A percentile compares a stretch with the other conserved stretches of the same genome.
Evolutionary conservation across 2,113 vertebrate species (phyloP).

Genomic region (Salvator merianae): DNA sequence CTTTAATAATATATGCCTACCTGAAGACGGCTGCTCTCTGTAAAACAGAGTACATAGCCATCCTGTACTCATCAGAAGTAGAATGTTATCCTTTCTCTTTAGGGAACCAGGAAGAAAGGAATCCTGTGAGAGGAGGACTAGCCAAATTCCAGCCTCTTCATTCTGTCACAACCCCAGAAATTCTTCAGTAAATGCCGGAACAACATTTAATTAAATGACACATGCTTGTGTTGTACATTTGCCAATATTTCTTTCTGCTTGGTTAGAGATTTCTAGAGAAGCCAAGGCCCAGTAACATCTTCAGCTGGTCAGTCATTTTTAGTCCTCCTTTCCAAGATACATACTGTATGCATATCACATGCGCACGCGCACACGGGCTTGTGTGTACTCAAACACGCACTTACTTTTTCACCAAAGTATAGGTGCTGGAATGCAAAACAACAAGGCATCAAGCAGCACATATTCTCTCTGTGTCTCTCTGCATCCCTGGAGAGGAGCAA

Average conservation of each 20-base stretch:
- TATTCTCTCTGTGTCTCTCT: not conserved
- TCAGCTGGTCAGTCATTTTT: not conserved
- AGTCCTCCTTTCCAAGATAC: not conserved
- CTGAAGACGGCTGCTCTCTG: no score
- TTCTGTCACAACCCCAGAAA: not conserved
- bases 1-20: no score
- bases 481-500: not conserved
- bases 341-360: no score
- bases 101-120: not conserved
- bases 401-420: constrained; percentile 4
- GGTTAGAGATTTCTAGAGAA: not conserved
- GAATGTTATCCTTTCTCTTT: not conserved
- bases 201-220: not conserved
- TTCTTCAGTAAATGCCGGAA: not conserved
- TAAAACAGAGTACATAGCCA: no score
- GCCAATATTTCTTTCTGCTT: no score
- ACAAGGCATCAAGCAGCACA: not conserved
- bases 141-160: no score
- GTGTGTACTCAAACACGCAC: not conserved
- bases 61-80: no score
- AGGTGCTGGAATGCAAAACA: not conserved
- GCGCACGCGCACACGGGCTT: not conserved
- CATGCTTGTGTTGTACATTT: no score
- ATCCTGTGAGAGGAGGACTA: not conserved
- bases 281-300: not conserved